phyloP scores from a whole-genome alignment of 2,797 vertebrate species.

The Champsocephalus gunnari region DNA sequence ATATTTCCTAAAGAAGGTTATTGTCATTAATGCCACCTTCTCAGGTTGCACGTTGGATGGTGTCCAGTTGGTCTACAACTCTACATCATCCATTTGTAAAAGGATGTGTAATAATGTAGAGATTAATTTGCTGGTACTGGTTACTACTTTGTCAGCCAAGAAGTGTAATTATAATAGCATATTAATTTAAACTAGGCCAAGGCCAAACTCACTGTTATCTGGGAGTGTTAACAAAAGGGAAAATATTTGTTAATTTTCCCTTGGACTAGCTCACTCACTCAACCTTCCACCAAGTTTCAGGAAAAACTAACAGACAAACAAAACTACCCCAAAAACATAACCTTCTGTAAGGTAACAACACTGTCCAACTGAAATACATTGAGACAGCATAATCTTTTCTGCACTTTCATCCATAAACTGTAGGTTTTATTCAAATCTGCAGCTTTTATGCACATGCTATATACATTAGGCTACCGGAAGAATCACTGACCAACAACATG shows the following conservation, averaged over 20 bases:
- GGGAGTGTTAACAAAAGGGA: too few relatives aligned
- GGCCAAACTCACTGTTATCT: too few relatives aligned
- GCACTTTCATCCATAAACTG: constrained; percentile 3
- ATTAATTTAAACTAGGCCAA: too few relatives aligned
- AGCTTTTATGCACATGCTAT: not conserved
- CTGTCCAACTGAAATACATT: not conserved
- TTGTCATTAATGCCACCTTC: constrained; percentile 39
- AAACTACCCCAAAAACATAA: not conserved
- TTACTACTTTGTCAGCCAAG: too few relatives aligned
- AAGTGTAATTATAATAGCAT: too few relatives aligned
- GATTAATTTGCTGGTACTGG: too few relatives aligned
- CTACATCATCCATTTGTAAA: not conserved
- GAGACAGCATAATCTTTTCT: not conserved
- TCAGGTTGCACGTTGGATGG: not conserved
- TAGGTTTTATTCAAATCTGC: not conserved
- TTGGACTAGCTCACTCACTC: too few relatives aligned
- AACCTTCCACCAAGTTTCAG: too few relatives aligned
- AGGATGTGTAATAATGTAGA: not conserved
- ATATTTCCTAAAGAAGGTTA: constrained; percentile 38
- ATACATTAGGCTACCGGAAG: not conserved
- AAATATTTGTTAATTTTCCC: too few relatives aligned
- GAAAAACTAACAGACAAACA: too few relatives aligned
- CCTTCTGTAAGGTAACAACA: too few relatives aligned
- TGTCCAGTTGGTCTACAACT: not conserved
- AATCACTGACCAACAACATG: not conserved